Conservation (phyloP, 2,888 invertebrate species). For the Diadegma fenestrale region DNA sequence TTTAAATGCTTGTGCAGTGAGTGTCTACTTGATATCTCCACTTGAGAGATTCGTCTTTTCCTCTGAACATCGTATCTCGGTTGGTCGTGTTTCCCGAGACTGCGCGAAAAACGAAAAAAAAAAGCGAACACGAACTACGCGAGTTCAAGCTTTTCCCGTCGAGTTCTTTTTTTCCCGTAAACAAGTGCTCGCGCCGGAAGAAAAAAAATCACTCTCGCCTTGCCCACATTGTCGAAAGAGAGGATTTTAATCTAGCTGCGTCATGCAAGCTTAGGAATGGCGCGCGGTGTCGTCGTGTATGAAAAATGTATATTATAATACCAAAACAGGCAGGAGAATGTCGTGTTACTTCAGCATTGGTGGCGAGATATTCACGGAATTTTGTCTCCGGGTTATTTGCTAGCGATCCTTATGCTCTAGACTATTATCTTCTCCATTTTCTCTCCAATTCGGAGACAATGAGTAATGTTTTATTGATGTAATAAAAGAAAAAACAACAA, state of each 20-base stretch:
- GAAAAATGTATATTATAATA: conserved; percentile 46
- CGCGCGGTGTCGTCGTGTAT: conserved; percentile 2
- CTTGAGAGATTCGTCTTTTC: conserved; percentile 12
- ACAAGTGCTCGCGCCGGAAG: too few species aligned
- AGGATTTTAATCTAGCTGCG: conserved; percentile 56
- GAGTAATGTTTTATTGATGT: not conserved
- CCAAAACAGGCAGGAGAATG: conserved; percentile 15
- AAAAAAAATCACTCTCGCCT: conserved; percentile 51
- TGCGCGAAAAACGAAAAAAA: conserved; percentile 1
- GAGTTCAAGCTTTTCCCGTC: conserved; percentile 1
- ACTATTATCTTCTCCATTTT: not conserved
- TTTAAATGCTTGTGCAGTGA: conserved; percentile 23
- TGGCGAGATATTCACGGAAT: conserved; percentile 5
- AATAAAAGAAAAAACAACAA: not conserved
- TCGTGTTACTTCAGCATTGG: not conserved
- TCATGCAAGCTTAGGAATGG: conserved; percentile 15
- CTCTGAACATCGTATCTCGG: conserved; percentile 35
- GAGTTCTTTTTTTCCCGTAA: not conserved
- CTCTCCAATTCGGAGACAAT: not conserved
- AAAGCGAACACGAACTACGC: not conserved
- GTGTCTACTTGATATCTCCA: conserved; percentile 20
- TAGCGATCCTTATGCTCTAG: not conserved
- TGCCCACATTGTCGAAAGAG: conserved; percentile 37
- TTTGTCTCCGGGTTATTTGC: not conserved
- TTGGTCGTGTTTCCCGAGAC: conserved; percentile 32